Evolutionary conservation across 2,888 invertebrate genomes (phyloP).

Genomic region (Hydrotaea cyrtoneurina): DNA sequence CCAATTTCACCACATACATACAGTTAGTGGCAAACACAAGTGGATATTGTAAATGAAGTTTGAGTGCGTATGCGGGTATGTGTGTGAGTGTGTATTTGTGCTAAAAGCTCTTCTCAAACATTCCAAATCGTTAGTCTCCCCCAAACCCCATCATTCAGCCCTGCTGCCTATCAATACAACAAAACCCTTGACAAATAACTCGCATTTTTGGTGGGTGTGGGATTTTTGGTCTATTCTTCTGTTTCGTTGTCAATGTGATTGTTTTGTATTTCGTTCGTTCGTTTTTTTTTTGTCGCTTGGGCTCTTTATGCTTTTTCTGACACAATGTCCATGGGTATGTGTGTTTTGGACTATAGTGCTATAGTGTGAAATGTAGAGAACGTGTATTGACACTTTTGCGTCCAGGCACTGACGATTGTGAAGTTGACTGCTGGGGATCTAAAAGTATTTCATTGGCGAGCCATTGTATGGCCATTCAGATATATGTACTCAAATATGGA

Average conservation of each 20-base stretch:
- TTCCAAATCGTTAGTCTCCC: background rate
- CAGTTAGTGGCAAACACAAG: background rate
- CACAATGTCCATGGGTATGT: background rate
- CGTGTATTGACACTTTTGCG: no score
- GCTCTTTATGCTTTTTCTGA: conserved; percentile 11
- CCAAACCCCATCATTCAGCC: background rate
- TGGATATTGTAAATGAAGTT: conserved; percentile 9
- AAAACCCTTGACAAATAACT: conserved; percentile 7
- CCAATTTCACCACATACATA: background rate
- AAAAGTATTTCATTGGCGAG: no score
- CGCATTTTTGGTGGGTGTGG: conserved; percentile 19
- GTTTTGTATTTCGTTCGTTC: no score
- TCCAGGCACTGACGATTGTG: no score
- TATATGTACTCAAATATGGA: background rate
- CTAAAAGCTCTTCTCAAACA: conserved; percentile 8
- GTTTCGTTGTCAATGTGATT: conserved; percentile 6
- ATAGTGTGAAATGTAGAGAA: no score
- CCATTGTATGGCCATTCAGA: no score
- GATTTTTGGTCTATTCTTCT: conserved; percentile 11
- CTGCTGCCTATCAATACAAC: background rate
- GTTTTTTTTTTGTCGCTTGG: no score
- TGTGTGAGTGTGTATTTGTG: background rate
- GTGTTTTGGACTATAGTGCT: background rate
- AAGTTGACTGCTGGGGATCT: no score
- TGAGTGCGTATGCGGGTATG: background rate